Evolutionary conservation across 2,888 invertebrate genomes (phyloP), one percentile per base, ranked within the genome.

Genomic region (Xanthorhoe spadicearia): DNA sequence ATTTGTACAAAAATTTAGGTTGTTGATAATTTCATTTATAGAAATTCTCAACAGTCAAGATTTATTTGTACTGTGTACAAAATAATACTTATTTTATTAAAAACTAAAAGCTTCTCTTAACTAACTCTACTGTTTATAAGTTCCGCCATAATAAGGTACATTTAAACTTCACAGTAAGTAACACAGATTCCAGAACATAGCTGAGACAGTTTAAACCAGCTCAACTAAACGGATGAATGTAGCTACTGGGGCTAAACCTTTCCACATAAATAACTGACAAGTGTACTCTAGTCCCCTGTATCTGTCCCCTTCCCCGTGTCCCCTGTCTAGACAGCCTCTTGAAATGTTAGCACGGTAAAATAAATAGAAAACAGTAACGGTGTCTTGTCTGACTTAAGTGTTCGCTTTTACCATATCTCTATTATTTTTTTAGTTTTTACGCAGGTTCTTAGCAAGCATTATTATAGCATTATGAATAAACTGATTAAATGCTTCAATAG

Each of bases 251-350:
- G 48, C 57, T 68, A 50, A 68, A 64, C 68, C 68, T 66, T 65
- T 68, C 61, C 55, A 62, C 64, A 66, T 66, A 68, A 66, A 70
- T 65, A 65, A 68, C 66, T 62, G 51, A 60, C 35, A 53, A 66
- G 62, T 63, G 68, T 49, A 63, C 65, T 65, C 51, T 13, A 46
- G 18, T 15, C 55, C 62, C 55, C 53, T 54, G 57, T 61, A 49
- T 54, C 35, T 57, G 50, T 53, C 19, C 61, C 17, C 35, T 55
- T 23, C 32, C 55, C 28, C n/a, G n/a, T 10, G 57, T 38, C 64
- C 61, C 72, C 58, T 66, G 69, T 72, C 72, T 72, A 72, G 72
- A 72, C 70, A 66, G 61, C 66, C 66, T 58, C 71, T 72, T 68
- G 46, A 65, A 43, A 48, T 52, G 32, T 35, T 13, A 15, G 32